Base-by-base conservation (phyloP, 35 echinoderm and acorn worm species). In the Diadema setosum region DNA sequence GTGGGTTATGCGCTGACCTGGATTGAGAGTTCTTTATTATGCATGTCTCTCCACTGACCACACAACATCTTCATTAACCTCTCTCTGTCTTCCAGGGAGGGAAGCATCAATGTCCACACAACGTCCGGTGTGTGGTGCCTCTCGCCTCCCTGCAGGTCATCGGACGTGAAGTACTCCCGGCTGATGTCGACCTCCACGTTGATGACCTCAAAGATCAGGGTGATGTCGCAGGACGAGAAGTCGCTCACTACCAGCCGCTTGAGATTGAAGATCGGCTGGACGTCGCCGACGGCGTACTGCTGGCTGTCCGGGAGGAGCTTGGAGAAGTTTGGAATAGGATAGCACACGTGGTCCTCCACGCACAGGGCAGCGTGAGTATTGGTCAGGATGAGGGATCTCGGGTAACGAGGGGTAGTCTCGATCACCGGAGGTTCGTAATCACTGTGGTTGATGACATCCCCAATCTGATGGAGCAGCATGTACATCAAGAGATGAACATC, bases 271-370 rank as follows among this genome's bases (percentile, higher is more conserved):
- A 90, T 84, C 3, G 89, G 58, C 42, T 88, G 89, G 26, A 86
- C 81, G 3, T 89, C 92, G 4, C 86, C 59, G 46, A 94, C 31
- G n/a, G 85, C 50, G 21, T 94, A 94, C 23, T 99, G 96, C 23
- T 81, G 37, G 37, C 43, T 92, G 20, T 99, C 93, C 35, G 96
- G 96, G 17, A 99, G 86, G 17, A 83, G 23, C 30, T 91, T 91
- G 26, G 85, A 87, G 86, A 95, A 99, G 73, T 61, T 85, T 23
- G 96, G 96, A 17, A 99, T 83, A 5, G 96, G 96, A 59, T 99
- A 99, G 45, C 92, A 95, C 29, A 99, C 96, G 49, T 99, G 96
- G 37, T 99, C 93, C 39, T 99, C 92, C 17, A 85, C 63, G 60
- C 92, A 92, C 8, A 99, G 76, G 2, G 86, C 91, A 20, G 92